Conservation (phyloP, 1,140 invertebrate species). For the Drosophila pachea region DNA sequence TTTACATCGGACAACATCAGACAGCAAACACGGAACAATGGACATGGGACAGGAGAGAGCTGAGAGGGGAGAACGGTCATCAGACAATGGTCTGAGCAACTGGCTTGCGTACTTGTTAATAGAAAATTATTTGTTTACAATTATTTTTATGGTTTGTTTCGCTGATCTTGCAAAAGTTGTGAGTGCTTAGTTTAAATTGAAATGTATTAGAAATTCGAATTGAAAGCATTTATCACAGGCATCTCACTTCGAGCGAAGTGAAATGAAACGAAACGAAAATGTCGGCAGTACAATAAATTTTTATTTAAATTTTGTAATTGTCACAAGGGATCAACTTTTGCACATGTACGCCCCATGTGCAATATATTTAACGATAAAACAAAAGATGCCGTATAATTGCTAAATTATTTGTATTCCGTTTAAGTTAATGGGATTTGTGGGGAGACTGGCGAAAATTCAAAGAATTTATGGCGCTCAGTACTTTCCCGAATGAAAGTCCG, state of each 20-base stretch:
- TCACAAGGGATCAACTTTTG: conserved; percentile 9
- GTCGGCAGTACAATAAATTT: conserved; percentile 43
- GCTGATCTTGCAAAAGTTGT: conserved; percentile 30
- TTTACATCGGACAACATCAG: conserved; percentile 47
- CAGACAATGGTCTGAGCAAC: conserved; percentile 8
- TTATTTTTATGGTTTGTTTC: conserved; percentile 19
- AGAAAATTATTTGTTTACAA: conserved; percentile 76
- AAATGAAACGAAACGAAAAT: background rate
- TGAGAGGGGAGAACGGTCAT: no score
- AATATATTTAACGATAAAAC: background rate
- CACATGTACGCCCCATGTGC: conserved; percentile 5
- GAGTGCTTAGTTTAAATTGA: conserved; percentile 64
- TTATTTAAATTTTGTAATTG: conserved; percentile 30
- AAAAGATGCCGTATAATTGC: background rate
- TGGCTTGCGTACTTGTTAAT: conserved; percentile 49
- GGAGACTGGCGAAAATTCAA: background rate
- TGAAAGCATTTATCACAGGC: conserved; percentile 36
- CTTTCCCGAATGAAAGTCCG: background rate
- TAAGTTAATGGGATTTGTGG: background rate
- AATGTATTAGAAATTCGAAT: conserved; percentile 59
- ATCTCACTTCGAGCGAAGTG: conserved; percentile 34
- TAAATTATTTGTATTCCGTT: background rate
- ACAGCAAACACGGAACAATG: background rate
- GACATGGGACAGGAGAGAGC: no score
- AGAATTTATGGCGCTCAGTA: background rate